Conservation (phyloP, 2,888 invertebrate species). For the Oscheius myriophilus region DNA sequence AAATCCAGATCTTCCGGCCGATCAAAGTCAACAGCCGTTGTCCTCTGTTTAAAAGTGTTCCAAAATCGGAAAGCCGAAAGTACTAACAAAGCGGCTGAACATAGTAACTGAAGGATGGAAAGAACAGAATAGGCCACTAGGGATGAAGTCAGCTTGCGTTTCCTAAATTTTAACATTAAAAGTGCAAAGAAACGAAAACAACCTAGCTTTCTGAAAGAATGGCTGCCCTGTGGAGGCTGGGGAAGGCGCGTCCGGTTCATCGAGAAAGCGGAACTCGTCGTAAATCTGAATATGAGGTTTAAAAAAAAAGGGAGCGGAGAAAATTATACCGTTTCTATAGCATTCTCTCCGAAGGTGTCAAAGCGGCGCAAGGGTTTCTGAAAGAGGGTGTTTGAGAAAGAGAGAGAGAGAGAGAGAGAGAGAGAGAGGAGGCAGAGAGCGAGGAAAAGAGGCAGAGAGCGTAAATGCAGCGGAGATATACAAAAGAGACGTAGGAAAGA, state of each 20-base stretch:
- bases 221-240: constrained; percentile 32
- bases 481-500: no score
- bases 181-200: not conserved
- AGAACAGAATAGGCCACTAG: constrained; percentile 22
- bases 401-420: no score
- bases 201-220: constrained; percentile 1
- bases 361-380: constrained; percentile 28
- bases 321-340: constrained; percentile 44
- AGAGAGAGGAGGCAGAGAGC: no score
- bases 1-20: constrained; percentile 24
- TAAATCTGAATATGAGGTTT: constrained; percentile 50
- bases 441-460: no score
- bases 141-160: constrained; percentile 9
- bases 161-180: not conserved
- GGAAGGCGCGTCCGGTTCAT: constrained; percentile 43
- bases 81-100: constrained; percentile 5
- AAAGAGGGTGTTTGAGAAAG: not conserved
- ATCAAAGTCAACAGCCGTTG: constrained; percentile 21
- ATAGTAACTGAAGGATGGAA: constrained; percentile 13
- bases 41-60: constrained; percentile 5
- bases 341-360: constrained; percentile 53
- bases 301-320: not conserved
- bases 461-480: no score
- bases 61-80: constrained; percentile 8
- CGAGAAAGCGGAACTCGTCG: constrained; percentile 52